Evolutionary conservation across 2,797 vertebrate species (phyloP).

Genomic region (Peromyscus aztecus): DNA sequence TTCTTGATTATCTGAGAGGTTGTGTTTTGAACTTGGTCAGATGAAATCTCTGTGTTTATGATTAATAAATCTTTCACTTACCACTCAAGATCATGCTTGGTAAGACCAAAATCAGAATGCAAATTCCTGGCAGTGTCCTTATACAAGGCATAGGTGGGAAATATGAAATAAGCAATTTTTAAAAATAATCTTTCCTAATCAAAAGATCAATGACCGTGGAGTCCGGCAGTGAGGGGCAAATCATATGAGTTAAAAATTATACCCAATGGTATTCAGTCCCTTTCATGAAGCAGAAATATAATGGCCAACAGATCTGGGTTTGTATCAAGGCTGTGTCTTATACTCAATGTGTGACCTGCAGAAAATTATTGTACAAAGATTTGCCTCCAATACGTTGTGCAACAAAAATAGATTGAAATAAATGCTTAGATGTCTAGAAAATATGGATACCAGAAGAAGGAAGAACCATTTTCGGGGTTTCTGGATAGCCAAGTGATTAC

Average conservation of each 20-base stretch:
- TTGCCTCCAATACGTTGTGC: background rate
- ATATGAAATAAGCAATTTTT: background rate
- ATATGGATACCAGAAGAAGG: background rate
- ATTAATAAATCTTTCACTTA: background rate
- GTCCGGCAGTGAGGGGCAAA: background rate
- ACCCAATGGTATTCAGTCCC: background rate
- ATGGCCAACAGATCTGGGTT: background rate
- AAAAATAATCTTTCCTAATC: background rate
- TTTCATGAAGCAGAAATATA: background rate
- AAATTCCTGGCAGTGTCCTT: background rate
- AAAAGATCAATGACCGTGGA: background rate
- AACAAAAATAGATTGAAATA: background rate
- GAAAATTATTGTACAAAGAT: slow-evolving; percentile 17
- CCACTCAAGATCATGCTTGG: background rate
- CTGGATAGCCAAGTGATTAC: background rate
- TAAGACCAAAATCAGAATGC: slow-evolving; percentile 1
- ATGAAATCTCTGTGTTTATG: background rate
- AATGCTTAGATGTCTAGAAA: background rate
- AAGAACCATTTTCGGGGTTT: background rate
- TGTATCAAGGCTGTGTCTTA: background rate
- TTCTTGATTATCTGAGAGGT: background rate
- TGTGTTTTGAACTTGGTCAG: slow-evolving; percentile 15
- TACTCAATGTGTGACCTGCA: background rate
- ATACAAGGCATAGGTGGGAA: background rate
- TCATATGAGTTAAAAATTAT: background rate